Percentiles rank a stretch among this genome's conserved stretches.
Evolutionary conservation across 2,797 vertebrate species (phyloP).

Genomic region (Hapalemur alaotrensis): DNA sequence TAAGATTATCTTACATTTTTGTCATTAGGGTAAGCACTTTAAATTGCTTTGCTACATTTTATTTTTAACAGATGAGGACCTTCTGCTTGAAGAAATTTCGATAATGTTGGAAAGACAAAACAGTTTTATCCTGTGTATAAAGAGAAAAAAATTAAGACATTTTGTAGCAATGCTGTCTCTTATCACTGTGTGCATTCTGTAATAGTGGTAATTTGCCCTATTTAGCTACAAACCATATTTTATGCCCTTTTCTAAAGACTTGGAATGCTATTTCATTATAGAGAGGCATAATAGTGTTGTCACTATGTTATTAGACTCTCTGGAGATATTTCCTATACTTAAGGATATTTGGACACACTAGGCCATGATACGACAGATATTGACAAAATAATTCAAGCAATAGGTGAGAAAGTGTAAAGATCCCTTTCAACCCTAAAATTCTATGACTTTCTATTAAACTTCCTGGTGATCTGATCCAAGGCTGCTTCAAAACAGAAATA

Average conservation of each 20-base stretch:
- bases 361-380: not conserved
- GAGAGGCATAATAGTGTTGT: not conserved
- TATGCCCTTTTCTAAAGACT: not conserved
- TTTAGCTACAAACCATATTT: not conserved
- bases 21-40: conserved; percentile 21
- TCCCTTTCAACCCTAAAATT: not conserved
- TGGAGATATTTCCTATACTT: not conserved
- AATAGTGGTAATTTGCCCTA: not conserved
- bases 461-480: not conserved
- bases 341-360: not conserved
- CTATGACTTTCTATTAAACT: conserved; percentile 7
- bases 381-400: not conserved
- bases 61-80: conserved; percentile 22
- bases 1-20: conserved; percentile 36
- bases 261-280: not conserved
- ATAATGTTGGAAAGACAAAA: conserved; percentile 37
- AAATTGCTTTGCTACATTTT: conserved; percentile 19
- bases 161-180: not conserved
- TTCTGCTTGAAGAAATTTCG: conserved; percentile 43
- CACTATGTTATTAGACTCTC: not conserved
- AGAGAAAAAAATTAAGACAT: not conserved
- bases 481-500: conserved; percentile 24
- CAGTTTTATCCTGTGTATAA: not conserved
- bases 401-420: not conserved
- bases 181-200: not conserved